These are phyloP conservation scores for Melipona bicolor DNA, from an alignment of 2,888 invertebrate species.

Conservation along the genomic window DNA sequence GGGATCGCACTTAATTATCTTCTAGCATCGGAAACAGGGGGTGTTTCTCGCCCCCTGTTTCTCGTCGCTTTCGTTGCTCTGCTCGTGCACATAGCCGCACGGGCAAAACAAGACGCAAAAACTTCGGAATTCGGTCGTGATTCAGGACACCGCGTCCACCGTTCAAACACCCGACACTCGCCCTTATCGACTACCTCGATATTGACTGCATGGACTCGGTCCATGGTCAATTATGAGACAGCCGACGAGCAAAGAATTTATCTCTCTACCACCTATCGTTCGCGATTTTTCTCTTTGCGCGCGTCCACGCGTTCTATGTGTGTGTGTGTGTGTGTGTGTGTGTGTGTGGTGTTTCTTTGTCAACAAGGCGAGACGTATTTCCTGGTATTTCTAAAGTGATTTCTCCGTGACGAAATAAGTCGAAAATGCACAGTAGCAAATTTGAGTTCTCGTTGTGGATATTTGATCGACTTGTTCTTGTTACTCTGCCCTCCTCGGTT, in stretches of 20 bases:
- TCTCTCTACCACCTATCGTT: neutral
- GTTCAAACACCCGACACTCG: neutral
- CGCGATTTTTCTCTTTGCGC: neutral
- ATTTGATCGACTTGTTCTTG: no score
- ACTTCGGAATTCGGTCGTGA: slow-evolving; percentile 10
- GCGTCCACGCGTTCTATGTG: neutral
- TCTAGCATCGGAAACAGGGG: slow-evolving; percentile 36
- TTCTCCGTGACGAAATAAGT: slow-evolving; percentile 1
- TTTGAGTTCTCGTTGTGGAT: neutral
- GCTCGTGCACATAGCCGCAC: slow-evolving; percentile 48
- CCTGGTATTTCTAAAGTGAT: neutral
- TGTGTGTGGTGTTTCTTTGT: neutral
- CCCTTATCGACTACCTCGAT: neutral
- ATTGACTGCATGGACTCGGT: neutral
- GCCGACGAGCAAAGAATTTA: slow-evolving; percentile 72
- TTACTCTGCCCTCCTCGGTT: no score
- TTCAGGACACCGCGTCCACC: slow-evolving; percentile 23
- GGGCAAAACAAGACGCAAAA: slow-evolving; percentile 13
- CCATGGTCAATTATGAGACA: slow-evolving; percentile 52
- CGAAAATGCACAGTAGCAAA: neutral
- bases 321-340: no score
- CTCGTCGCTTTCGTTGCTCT: slow-evolving; percentile 37
- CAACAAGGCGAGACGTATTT: slow-evolving; percentile 10
- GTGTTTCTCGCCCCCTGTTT: slow-evolving; percentile 25
- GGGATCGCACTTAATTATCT: slow-evolving; percentile 68